Conservation (phyloP, 2,888 invertebrate genomes). For the Cataglyphis cursor region DNA sequence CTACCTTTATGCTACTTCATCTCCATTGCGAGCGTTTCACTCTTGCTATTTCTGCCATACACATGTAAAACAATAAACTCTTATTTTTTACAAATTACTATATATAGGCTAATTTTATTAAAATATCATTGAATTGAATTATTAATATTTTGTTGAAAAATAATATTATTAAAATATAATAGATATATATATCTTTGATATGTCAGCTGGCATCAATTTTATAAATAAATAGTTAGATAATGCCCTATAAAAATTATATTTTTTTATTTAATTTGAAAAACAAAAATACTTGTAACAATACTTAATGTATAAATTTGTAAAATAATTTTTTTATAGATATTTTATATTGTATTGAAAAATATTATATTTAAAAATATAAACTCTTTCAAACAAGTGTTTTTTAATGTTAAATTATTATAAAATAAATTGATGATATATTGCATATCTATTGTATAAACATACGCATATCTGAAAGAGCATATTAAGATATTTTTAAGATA, state of each 20-base stretch:
- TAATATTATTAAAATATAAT: background rate
- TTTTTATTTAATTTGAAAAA: background rate
- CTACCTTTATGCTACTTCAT: conserved; percentile 77
- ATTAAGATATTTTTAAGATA: conserved; percentile 57
- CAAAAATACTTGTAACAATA: background rate
- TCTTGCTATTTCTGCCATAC: conserved; percentile 58
- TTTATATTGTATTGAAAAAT: background rate
- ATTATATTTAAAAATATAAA: background rate
- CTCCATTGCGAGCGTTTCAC: conserved; percentile 70
- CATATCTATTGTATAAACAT: background rate
- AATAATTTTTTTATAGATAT: background rate
- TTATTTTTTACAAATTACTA: conserved; percentile 1
- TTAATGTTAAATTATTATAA: background rate
- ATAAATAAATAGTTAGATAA: background rate
- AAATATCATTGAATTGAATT: background rate
- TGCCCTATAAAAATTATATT: background rate
- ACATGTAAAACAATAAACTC: conserved; percentile 20
- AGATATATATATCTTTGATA: background rate
- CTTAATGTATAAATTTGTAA: background rate
- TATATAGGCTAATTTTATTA: background rate
- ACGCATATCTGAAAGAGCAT: background rate
- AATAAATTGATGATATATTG: background rate
- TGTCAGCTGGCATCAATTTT: background rate
- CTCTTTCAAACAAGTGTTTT: background rate
- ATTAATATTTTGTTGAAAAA: background rate